These are phyloP conservation scores for Gryllus bimaculatus DNA, from an alignment of 1,140 invertebrate genomes.

Conservation along the genomic window DNA sequence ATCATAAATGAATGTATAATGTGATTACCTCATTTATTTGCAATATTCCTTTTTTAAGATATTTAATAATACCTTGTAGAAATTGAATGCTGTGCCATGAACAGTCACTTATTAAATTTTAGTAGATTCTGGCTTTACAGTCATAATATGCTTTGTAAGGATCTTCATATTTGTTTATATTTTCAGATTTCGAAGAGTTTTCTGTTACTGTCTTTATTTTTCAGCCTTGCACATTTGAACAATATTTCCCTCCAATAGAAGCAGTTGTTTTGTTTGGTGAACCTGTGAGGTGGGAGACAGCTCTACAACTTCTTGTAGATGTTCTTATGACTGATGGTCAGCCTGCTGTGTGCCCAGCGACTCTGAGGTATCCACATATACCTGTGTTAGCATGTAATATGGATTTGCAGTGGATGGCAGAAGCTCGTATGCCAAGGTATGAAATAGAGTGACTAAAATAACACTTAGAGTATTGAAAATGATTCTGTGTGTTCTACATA, in stretches of 20 bases:
- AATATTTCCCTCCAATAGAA: slow-evolving; percentile 42
- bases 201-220: slow-evolving; percentile 23
- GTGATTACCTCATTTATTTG: too few species aligned
- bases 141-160: too few species aligned
- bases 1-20: too few species aligned
- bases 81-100: too few species aligned
- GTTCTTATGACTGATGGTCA: slow-evolving; percentile 55
- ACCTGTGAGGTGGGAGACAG: slow-evolving; percentile 52
- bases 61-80: too few species aligned
- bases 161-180: too few species aligned
- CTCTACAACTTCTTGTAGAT: slow-evolving; percentile 55
- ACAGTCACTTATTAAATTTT: too few species aligned
- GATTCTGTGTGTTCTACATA: background rate
- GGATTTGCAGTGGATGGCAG: slow-evolving; percentile 59
- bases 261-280: slow-evolving; percentile 54
- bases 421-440: slow-evolving; percentile 50
- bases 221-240: slow-evolving; percentile 41
- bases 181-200: background rate
- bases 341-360: slow-evolving; percentile 34
- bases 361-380: slow-evolving; percentile 48
- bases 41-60: too few species aligned
- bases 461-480: background rate
- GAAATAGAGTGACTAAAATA: background rate
- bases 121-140: too few species aligned
- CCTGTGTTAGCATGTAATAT: slow-evolving; percentile 59